Evolutionary conservation across 2,888 invertebrate genomes (phyloP).

Genomic region (Melikaiella ostensackeni): DNA sequence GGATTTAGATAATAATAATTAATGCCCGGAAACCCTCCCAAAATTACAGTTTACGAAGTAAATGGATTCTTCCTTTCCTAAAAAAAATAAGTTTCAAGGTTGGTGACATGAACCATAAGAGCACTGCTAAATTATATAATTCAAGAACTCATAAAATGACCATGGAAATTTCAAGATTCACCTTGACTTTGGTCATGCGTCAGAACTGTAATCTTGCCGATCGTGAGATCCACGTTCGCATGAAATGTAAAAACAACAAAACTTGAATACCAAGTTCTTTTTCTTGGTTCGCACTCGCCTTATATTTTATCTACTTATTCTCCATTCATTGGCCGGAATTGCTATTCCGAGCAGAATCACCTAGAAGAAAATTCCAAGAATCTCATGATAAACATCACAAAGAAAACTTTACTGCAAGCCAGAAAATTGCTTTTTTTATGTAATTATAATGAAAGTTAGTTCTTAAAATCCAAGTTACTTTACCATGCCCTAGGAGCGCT

Average conservation of each 20-base stretch:
- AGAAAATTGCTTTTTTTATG: not conserved
- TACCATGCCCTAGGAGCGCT: too few relatives aligned
- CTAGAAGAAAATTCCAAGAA: conserved; percentile 16
- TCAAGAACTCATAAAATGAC: not conserved
- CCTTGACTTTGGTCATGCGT: conserved; percentile 62
- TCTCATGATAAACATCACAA: conserved; percentile 1
- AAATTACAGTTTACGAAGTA: not conserved
- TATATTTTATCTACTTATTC: conserved; percentile 5
- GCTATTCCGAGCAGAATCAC: conserved; percentile 9
- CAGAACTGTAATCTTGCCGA: conserved; percentile 23
- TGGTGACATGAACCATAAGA: not conserved
- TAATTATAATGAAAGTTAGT: not conserved
- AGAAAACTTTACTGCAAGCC: not conserved
- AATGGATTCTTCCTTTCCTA: not conserved
- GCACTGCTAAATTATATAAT: not conserved
- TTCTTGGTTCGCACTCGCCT: not conserved
- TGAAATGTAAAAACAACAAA: conserved; percentile 1
- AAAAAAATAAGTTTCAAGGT: not conserved
- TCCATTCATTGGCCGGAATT: not conserved
- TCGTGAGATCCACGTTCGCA: conserved; percentile 47
- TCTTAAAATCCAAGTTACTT: not conserved
- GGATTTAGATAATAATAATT: too few relatives aligned
- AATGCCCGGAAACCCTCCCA: too few relatives aligned
- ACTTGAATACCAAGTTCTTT: conserved; percentile 4
- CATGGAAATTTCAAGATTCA: conserved; percentile 55